phyloP scores from a whole-genome alignment of 2,113 vertebrate species.

The Oncorhynchus masou region DNA sequence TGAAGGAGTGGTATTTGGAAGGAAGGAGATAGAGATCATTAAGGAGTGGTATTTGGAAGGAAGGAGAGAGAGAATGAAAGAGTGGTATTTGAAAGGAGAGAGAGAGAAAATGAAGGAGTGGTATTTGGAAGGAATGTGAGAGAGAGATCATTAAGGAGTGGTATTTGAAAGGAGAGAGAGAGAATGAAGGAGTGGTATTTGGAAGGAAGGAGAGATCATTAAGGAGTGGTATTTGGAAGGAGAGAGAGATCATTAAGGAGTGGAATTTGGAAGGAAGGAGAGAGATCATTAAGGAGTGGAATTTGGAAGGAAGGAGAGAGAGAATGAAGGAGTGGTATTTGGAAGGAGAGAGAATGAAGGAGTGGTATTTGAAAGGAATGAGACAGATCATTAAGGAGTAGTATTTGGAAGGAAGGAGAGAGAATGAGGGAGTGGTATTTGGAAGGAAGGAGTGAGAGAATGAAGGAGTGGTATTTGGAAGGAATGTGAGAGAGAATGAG shows the following conservation, averaged over 20 bases:
- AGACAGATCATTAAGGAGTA: background rate
- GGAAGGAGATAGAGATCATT: background rate
- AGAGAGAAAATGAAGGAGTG: background rate
- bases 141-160: background rate
- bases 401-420: background rate
- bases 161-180: background rate
- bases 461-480: too few relatives aligned
- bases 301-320: slow-evolving; percentile 22
- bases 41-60: slow-evolving; percentile 13
- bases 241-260: background rate
- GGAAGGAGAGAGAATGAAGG: slow-evolving; percentile 23
- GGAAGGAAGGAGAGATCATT: slow-evolving; percentile 43
- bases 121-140: background rate
- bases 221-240: too few relatives aligned
- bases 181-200: background rate
- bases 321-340: background rate
- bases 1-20: too few relatives aligned
- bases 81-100: background rate
- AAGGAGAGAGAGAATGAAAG: too few relatives aligned
- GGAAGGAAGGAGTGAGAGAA: slow-evolving; percentile 24
- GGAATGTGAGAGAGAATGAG: background rate
- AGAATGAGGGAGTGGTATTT: too few relatives aligned
- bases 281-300: too few relatives aligned
- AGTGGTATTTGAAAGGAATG: slow-evolving; percentile 14
- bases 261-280: too few relatives aligned